Evolutionary conservation across 2,888 invertebrate genomes (phyloP), one percentile per base, ranked within the genome.

Genomic region (Calliscelio sp.): DNA sequence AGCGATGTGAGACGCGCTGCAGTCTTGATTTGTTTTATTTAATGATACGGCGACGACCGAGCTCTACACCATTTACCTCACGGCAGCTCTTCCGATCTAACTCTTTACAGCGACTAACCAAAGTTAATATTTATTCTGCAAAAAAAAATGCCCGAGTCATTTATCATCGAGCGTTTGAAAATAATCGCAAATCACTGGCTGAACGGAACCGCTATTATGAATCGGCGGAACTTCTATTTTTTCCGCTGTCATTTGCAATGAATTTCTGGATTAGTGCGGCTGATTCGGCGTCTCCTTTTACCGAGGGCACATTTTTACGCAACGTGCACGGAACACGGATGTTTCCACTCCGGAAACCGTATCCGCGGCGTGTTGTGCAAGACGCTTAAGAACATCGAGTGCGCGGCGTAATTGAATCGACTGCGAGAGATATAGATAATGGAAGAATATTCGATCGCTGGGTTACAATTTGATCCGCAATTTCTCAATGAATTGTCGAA

Each of bases 371-470:
- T 59, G 59, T 80, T 80, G 65, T 80, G 73, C 57, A 80, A 73
- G 57, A 4, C 44, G 80, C 65, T 46, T 61, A 65, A 65, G 71
- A 80, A 80, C 49, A 57, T 53, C 28, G 53, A 71, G 32, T 32
- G 70, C 8, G 28, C 65, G 61, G 57, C 51, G 57, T 80, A 80
- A 80, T 79, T 55, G 71, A 79, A 71, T 79, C 59, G 35, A 24
- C 32, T 53, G 24, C 16, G 51, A 35, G 24, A 79, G 32, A 32
- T 32, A 32, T 51, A 70, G 38, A 71, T 63, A 71, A 55, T 79
- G 53, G 70, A 63, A n/a, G n/a, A 65, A 63, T 63, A 71, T 79
- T 65, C 63, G 55, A 63, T 63, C 51, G 61, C 0, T 20, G 16
- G 16, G 16, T 61, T 63, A 53, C 46, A 46, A 38, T 63, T 71